Base-by-base conservation (phyloP, 2,113 vertebrate genomes). In the Sapayoa aenigma region DNA sequence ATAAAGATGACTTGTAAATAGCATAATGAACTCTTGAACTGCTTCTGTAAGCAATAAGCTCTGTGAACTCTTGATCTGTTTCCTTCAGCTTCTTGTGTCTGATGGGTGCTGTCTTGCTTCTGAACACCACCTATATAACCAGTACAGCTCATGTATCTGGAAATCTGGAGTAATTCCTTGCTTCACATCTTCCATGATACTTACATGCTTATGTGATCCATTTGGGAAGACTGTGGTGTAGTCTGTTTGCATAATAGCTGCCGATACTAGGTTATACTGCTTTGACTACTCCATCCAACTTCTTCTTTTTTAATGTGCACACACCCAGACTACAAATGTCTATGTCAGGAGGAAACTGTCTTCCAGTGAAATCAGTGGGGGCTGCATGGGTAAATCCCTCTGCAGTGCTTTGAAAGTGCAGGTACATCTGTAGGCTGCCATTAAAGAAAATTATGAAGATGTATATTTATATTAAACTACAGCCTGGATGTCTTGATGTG, bases 401-500 rank as follows among this genome's bases (percentile, higher is more conserved):
- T 93, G 59, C 72, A 88, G 39, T 9, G 55, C 87, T 81, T 93
- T 78, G 79, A 89, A 94, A 92, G 91, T 30, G 39, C 52, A 65
- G 20, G 27, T 41, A 86, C 8, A 5, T 53, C 72, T 94, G 27
- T 41, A 75, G 83, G 67, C 65, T 92, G 23, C 92, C 44, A 95
- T 93, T 96, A 93, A 84, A 88, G 63, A 93, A 84, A 90, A 90
- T 86, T 67, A 55, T 37, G 62, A 46, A 66, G 93, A 69, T 0
- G 0, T 80, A 19, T 86, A 65, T 88, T 94, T 87, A 71, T 74
- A 63, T 71, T 88, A 23, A 44, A 93, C 82, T 39, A 33, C 79
- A 94, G 74, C 68, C 87, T 94, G 92, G 85, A 77, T 90, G 65
- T 84, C 75, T 81, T 37, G 63, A 62, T 78, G 73, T 67, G 47